Percentiles rank a stretch among this genome's conserved stretches.
phyloP scores from a whole-genome alignment of 2,113 vertebrate species.

The Sigmodon hispidus region DNA sequence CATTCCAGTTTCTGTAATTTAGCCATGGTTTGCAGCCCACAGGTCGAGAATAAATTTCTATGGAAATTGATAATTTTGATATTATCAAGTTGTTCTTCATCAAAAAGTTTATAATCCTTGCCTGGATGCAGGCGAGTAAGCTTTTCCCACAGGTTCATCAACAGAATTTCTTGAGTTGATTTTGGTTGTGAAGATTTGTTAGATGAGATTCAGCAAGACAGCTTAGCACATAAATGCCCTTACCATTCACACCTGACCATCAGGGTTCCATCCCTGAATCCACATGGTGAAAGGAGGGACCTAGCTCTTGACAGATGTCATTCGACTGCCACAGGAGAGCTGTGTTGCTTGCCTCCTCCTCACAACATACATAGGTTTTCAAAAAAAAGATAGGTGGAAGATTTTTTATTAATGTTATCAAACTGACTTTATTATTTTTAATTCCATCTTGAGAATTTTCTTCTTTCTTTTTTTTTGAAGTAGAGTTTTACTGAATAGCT shows the following conservation, averaged over 20 bases:
- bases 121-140: background rate
- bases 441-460: background rate
- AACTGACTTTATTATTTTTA: background rate
- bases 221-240: background rate
- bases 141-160: background rate
- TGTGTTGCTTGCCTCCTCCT: background rate
- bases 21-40: background rate
- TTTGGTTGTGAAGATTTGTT: background rate
- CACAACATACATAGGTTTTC: background rate
- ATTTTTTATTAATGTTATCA: background rate
- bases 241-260: background rate
- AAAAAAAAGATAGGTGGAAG: background rate
- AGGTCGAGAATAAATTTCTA: background rate
- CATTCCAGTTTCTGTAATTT: slow-evolving; percentile 14
- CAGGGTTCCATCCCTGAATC: background rate
- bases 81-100: slow-evolving; percentile 5
- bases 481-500: background rate
- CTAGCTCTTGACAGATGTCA: background rate
- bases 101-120: background rate
- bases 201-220: background rate
- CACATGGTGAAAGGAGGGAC: background rate
- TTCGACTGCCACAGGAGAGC: background rate
- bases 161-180: slow-evolving; percentile 11
- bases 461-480: background rate
- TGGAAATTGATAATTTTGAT: slow-evolving; percentile 6